Conservation (phyloP, 1,140 invertebrate species). For the Anastatus disparis region DNA sequence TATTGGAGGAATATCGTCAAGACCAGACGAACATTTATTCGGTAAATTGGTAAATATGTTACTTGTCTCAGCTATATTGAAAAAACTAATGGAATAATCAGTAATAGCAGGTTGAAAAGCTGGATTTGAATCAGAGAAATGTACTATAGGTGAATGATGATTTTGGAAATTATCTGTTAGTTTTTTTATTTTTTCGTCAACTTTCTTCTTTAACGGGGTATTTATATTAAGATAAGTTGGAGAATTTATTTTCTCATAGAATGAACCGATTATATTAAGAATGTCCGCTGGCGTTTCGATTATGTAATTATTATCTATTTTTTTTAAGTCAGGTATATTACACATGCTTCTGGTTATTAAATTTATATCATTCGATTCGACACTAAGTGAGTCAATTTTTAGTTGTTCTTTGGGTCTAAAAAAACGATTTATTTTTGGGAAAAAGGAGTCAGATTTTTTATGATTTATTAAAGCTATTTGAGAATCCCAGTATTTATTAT, state of each 20-base stretch:
- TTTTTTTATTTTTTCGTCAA: neutral
- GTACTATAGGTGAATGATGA: neutral
- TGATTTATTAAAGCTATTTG: neutral
- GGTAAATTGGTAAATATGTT: neutral
- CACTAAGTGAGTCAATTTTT: neutral
- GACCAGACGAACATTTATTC: slow-evolving; percentile 28
- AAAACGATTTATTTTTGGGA: neutral
- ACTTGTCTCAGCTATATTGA: neutral
- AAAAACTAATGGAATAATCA: neutral
- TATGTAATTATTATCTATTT: neutral
- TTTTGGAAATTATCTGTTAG: neutral
- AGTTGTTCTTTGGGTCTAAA: neutral
- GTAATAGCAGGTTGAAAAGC: neutral
- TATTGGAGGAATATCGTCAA: slow-evolving; percentile 38
- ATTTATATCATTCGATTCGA: neutral
- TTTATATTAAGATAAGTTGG: neutral
- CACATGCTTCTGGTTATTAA: neutral
- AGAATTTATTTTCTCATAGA: neutral
- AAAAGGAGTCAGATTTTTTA: neutral
- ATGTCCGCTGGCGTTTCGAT: neutral
- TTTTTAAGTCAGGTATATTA: neutral
- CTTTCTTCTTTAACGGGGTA: neutral
- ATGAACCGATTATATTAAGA: neutral
- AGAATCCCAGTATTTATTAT: neutral
- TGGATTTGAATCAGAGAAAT: neutral